Base-by-base conservation (phyloP, 2,888 invertebrate genomes). In the Elmis aenea region DNA sequence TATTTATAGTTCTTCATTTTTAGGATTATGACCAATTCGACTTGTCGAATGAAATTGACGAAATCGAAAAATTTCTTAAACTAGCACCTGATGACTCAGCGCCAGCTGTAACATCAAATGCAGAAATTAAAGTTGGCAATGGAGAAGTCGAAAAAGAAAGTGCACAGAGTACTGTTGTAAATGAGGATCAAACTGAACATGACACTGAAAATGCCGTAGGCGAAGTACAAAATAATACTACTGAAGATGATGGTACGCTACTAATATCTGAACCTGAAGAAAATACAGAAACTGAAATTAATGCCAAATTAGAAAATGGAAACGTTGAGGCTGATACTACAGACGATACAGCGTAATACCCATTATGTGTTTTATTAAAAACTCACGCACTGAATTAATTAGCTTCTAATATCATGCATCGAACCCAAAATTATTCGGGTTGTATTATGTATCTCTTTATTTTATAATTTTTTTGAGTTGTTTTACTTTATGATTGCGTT, bases 11-110 rank as follows among this genome's bases (percentile, higher is more conserved):
- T n/a, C n/a, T 43, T 53, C 43, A 40, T 50, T 68, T 68, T 41
- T 68, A 91, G 90, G 93, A 94, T 67, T 95, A 92, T 69, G 91
- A 93, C 64, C 85, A 81, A 58, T 93, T 95, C 70, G 90, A 91
- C 67, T 70, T 88, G 69, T 85, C 92, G 11, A 88, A 92, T 70
- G 95, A 95, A 75, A 77, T 84, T 51, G 91, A 94, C 61, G 85
- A 84, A 52, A 73, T 94, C 68, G 89, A 92, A 64, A 82, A 83
- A 62, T 94, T 94, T 65, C 70, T 93, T 40, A 89, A 89, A 68
- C 62, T 88, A 51, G 79, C 80, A 51, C 72, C 75, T 1, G 76
- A 77, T 30, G 71, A 73, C 14, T 74, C 77, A 21, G 66, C 67
- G 33, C 61, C 64, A 8, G 64, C 66, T 24, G 51, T 57, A 52